Base-by-base conservation (phyloP, 2,797 vertebrate species). In the Prionace glauca region DNA sequence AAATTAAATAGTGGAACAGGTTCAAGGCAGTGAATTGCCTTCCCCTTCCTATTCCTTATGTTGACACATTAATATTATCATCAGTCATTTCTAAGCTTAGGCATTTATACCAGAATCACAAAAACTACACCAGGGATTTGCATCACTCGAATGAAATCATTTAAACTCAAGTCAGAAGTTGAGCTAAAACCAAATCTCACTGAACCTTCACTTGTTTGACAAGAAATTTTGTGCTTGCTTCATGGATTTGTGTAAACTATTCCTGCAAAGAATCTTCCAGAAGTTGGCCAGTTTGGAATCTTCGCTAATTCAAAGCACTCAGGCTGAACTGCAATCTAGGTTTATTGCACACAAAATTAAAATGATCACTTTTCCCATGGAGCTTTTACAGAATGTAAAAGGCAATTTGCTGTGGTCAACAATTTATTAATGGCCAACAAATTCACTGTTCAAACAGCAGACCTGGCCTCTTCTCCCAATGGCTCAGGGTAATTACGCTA, bases 261-360 rank as follows among this genome's bases (percentile, higher is more conserved):
- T 81, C 79, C 79, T 81, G 79, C 41, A 8, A 41, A 41, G 79
- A 41, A 41, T 20, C 79, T 12, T 41, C 79, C 79, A 81, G 41
- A 81, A 41, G 36, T 81, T 41, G n/a, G 79, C 79, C 16, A 41
- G 79, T 81, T 81, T 81, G 79, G 18, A 81, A 41, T 81, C 79
- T 81, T 41, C 16, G n/a, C 18, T 81, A 81, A 81, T 81, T 41
- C 79, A 41, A 77, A 41, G 18, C 79, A 81, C 5, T 81, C 79
- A 41, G 41, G 79, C 79, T 81, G 79, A 81, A 41, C 79, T 81
- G 79, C 79, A 81, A 81, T 81, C 79, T 41, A 81, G 20, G 16
- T 81, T 81, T 41, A 81, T 22, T 81, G 79, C 79, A 8, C 79
- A 81, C 79, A 81, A 81, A 81, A 81, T 81, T 81, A 81, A 81